Evolutionary conservation across 2,113 vertebrate genomes (phyloP), one percentile per base, ranked within the genome.

Genomic region (Epinephelus fuscoguttatus): DNA sequence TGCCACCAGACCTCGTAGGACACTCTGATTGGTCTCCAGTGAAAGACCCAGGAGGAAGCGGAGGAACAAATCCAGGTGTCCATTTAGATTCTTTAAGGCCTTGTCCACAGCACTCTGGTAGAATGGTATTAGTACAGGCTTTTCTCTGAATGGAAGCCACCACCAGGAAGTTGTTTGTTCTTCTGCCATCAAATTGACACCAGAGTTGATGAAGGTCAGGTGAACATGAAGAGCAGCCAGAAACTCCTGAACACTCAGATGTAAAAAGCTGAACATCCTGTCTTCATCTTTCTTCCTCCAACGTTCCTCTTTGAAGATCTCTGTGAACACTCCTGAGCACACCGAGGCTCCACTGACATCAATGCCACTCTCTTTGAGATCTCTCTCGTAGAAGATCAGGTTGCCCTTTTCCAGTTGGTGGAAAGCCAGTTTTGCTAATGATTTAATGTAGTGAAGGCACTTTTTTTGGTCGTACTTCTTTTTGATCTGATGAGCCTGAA

Each of bases 191-290:
- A 49, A 14, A 14, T 49, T 49, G 47, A 49, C 2, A 12, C 47
- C 47, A 49, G 47, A 49, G 9, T 49, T 49, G 47, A 49, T 49
- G 47, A 49, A 49, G 47, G 47, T 49, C 47, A 49, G 47, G 10
- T 49, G 47, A 14, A 76, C 75, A 23, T 84, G 1, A 0, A 84
- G 4, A 78, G 82, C 81, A 1, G 81, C 81, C 60, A 83, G 2
- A 83, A 83, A 83, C 75, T 83, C 81, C 27, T 83, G 75, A 42
- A 84, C 62, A 25, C 47, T 84, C 10, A 77, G 73, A 55, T 81
- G 79, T 45, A 81, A 0, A 1, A 81, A 81, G 70, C 79, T 8
- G 1, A 74, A 74, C 21, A 81, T 12, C 37, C 17, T 70, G 25
- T 59, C 40, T 50, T 21, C 12, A 13, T 69, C 55, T 37, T 27